A percentile compares a stretch with the other conserved stretches of the same genome.
Conservation (phyloP, 2,113 vertebrate genomes). For the Trematomus loennbergii region DNA sequence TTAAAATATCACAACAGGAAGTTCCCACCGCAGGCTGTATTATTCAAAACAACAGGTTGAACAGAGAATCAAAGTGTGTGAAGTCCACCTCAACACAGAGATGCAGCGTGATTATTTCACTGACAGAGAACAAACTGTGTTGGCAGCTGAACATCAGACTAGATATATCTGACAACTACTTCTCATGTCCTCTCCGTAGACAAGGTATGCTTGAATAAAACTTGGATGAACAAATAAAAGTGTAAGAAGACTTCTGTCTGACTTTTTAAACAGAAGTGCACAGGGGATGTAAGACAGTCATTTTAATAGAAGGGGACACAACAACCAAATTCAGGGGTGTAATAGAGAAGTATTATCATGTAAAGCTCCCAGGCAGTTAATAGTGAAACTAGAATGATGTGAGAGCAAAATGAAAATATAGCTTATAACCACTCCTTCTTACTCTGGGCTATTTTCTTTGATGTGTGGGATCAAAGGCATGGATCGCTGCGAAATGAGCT, state of each 20-base stretch:
- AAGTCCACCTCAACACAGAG: constrained; percentile 26
- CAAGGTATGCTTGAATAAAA: constrained; percentile 1
- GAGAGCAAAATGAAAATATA: constrained; percentile 46
- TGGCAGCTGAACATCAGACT: constrained; percentile 28
- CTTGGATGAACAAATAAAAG: not conserved
- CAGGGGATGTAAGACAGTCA: constrained; percentile 20
- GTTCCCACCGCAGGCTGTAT: constrained; percentile 39
- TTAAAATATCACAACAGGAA: constrained; percentile 21
- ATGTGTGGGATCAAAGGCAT: constrained; percentile 66
- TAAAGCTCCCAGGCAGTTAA: constrained; percentile 39
- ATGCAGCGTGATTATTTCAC: constrained; percentile 37
- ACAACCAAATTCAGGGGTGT: constrained; percentile 37
- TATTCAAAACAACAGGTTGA: constrained; percentile 53
- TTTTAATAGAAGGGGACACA: constrained; percentile 22
- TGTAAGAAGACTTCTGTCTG: constrained; percentile 33
- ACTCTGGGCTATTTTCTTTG: constrained; percentile 55
- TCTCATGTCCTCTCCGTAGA: constrained; percentile 11
- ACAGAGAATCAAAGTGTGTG: constrained; percentile 48
- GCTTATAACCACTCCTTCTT: constrained; percentile 37
- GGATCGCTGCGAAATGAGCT: constrained; percentile 61
- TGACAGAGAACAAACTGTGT: constrained; percentile 7
- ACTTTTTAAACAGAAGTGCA: constrained; percentile 57
- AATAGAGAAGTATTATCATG: constrained; percentile 11
- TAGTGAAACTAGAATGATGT: constrained; percentile 31
- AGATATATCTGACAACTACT: constrained; percentile 18